These are phyloP conservation scores for Tillus elongatus DNA, from an alignment of 2,888 invertebrate genomes.

Conservation along the genomic window DNA sequence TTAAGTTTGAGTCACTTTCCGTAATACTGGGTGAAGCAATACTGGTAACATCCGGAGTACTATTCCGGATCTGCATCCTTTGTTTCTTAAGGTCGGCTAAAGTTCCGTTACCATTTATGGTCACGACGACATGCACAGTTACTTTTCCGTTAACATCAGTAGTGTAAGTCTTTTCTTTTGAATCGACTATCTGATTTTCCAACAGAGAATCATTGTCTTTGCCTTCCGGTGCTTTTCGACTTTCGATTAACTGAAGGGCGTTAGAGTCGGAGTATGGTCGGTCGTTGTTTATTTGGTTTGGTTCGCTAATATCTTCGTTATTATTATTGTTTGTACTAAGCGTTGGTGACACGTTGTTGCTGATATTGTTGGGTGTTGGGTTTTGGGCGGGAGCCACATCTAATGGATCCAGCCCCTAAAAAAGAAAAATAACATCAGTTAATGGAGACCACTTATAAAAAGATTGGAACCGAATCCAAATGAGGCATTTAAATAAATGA, in stretches of 20 bases:
- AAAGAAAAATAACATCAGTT: no score
- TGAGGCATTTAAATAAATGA: no score
- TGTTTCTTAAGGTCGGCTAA: constrained; percentile 91
- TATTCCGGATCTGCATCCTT: constrained; percentile 70
- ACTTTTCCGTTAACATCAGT: constrained; percentile 61
- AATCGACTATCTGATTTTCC: constrained; percentile 53
- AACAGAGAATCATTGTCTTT: constrained; percentile 67
- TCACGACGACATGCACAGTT: constrained; percentile 54
- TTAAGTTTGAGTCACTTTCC: constrained; percentile 44
- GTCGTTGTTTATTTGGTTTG: background rate
- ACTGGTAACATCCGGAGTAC: constrained; percentile 44
- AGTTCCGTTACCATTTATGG: constrained; percentile 70
- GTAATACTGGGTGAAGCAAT: constrained; percentile 36
- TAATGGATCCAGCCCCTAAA: constrained; percentile 30
- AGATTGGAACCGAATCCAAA: no score
- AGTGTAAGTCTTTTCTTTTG: constrained; percentile 48
- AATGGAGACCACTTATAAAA: no score
- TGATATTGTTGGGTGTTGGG: constrained; percentile 15
- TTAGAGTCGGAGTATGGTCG: no score
- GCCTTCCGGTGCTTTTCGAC: constrained; percentile 66
- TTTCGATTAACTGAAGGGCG: constrained; percentile 24
- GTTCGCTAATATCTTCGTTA: constrained; percentile 8
- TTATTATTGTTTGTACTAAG: constrained; percentile 10
- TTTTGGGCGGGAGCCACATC: constrained; percentile 18
- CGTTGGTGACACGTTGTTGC: constrained; percentile 11